Percentiles rank a stretch among this genome's conserved stretches.
phyloP scores from a whole-genome alignment of 1,140 invertebrate species.

The Temnothorax longispinosus region DNA sequence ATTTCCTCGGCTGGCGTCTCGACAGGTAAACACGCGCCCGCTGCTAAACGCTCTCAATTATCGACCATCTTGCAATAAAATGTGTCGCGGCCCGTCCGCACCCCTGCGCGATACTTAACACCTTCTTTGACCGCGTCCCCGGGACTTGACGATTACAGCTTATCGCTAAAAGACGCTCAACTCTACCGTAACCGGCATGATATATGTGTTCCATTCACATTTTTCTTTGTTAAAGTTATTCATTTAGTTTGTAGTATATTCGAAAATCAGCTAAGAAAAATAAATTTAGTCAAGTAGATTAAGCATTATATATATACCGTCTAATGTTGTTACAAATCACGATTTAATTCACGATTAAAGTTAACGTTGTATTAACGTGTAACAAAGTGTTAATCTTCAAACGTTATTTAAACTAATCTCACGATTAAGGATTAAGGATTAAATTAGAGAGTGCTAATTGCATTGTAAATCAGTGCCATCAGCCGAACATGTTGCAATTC shows the following conservation, averaged over 20 bases:
- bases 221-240: not conserved
- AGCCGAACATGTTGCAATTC: conserved; percentile 20
- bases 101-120: not conserved
- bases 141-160: not conserved
- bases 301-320: not conserved
- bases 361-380: not conserved
- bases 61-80: conserved; percentile 48
- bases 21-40: conserved; percentile 77
- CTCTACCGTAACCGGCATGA: not conserved
- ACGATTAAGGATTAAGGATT: conserved; percentile 41
- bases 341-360: no score
- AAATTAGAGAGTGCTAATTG: conserved; percentile 36
- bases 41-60: conserved; percentile 75
- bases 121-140: conserved; percentile 6
- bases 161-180: not conserved
- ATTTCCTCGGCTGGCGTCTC: conserved; percentile 58
- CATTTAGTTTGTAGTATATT: not conserved
- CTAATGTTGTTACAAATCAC: not conserved
- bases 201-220: not conserved
- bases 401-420: not conserved
- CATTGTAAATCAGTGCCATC: conserved; percentile 43
- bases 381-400: not conserved
- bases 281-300: not conserved
- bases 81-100: not conserved
- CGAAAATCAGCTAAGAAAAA: not conserved